phyloP scores from a whole-genome alignment of 2,888 invertebrate species.

The Perdita meconis region DNA sequence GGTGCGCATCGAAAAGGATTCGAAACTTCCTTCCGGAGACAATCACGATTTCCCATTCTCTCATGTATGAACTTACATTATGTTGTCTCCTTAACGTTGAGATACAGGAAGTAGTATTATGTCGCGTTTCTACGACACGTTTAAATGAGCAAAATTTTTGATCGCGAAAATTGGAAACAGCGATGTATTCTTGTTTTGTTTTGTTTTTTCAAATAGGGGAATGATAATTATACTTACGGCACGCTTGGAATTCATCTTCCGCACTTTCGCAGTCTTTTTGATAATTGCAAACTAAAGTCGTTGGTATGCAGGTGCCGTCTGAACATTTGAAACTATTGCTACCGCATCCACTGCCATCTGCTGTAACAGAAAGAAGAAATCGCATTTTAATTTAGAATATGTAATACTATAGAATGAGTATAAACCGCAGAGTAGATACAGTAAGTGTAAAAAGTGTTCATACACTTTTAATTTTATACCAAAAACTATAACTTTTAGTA shows the following conservation, averaged over 20 bases:
- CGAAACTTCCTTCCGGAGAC: constrained; percentile 25
- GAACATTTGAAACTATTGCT: constrained; percentile 92
- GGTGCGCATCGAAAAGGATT: neutral
- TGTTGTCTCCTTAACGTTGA: neutral
- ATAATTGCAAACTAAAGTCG: constrained; percentile 96
- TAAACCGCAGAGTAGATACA: no score
- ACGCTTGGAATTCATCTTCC: constrained; percentile 95
- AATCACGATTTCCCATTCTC: neutral
- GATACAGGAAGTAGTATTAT: neutral
- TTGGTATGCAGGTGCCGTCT: constrained; percentile 94
- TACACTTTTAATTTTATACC: no score
- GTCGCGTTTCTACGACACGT: neutral
- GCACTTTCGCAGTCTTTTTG: constrained; percentile 97
- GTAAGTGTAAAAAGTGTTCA: no score
- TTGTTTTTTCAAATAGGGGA: neutral
- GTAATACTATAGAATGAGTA: no score
- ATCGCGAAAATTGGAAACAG: no score
- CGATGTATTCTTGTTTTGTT: neutral
- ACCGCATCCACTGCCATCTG: constrained; percentile 85
- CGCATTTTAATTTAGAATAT: neutral
- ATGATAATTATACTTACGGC: constrained; percentile 96
- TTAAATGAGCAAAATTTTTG: neutral
- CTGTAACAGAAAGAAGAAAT: constrained; percentile 68
- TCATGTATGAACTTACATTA: no score
- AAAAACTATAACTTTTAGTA: no score